These are phyloP conservation scores for Helogale parvula DNA, from an alignment of 2,113 vertebrate species.

Conservation along the genomic window DNA sequence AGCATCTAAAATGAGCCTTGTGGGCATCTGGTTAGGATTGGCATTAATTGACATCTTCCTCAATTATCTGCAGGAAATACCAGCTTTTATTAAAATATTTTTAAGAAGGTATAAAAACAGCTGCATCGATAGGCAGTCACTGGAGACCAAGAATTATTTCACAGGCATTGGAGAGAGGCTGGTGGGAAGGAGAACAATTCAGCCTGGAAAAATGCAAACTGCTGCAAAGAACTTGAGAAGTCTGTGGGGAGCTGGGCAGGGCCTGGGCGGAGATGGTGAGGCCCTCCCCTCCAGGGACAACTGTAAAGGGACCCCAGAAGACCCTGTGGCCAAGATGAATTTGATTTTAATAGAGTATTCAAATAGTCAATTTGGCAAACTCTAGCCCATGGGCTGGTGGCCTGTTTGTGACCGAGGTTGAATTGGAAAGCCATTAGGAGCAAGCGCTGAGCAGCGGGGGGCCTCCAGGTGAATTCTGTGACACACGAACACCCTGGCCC, in stretches of 20 bases:
- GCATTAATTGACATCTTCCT: background rate
- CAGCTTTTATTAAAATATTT: conserved; percentile 25
- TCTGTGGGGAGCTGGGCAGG: background rate
- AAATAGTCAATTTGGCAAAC: background rate
- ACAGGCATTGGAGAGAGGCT: background rate
- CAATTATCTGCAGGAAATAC: conserved; percentile 37
- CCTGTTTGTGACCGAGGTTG: background rate
- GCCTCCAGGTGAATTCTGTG: background rate
- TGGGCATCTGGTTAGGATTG: background rate
- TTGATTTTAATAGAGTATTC: background rate
- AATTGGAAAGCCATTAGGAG: background rate
- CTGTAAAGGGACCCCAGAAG: background rate
- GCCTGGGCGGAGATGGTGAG: background rate
- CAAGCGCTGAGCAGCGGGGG: too few relatives aligned
- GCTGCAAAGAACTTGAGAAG: background rate
- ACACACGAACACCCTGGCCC: background rate
- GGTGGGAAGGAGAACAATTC: background rate
- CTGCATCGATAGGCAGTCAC: background rate
- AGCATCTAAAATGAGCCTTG: background rate
- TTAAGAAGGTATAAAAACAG: background rate
- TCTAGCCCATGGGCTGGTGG: background rate
- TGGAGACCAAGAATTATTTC: background rate
- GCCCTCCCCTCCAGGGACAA: background rate
- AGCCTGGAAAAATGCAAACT: background rate
- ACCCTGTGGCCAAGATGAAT: background rate